Percentiles rank a stretch among this genome's conserved stretches.
phyloP scores from a whole-genome alignment of 2,888 invertebrate genomes.

The Ametastegia equiseti region DNA sequence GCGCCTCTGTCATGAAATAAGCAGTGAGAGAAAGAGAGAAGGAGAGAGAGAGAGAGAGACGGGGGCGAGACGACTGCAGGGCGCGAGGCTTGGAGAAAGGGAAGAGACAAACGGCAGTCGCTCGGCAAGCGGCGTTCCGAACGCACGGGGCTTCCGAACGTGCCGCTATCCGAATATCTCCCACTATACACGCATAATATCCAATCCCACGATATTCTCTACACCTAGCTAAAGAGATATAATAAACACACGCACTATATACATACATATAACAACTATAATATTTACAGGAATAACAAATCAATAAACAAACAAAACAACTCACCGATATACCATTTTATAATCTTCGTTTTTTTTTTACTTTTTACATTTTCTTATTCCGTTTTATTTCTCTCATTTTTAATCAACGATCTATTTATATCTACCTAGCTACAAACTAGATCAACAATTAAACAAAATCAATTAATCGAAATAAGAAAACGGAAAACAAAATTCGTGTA shows the following conservation, averaged over 20 bases:
- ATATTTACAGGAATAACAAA: neutral
- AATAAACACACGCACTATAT: neutral
- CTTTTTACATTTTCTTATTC: too few relatives aligned
- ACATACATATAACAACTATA: neutral
- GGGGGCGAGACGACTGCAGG: slow-evolving; percentile 35
- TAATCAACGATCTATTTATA: too few relatives aligned
- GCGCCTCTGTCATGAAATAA: neutral
- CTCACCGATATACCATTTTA: too few relatives aligned
- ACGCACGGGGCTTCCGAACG: slow-evolving; percentile 61
- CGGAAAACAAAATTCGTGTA: too few relatives aligned
- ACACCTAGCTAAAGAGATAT: neutral
- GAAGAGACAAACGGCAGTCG: slow-evolving; percentile 67
- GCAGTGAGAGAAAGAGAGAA: slow-evolving; percentile 29
- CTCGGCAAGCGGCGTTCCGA: slow-evolving; percentile 72
- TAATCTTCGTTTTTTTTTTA: too few relatives aligned
- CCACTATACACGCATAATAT: neutral
- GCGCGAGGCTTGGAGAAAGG: slow-evolving; percentile 48
- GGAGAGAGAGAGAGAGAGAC: slow-evolving; percentile 49
- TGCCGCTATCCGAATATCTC: neutral
- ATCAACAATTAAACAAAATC: too few relatives aligned
- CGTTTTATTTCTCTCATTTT: too few relatives aligned
- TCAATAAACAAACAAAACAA: neutral
- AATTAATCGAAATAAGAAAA: too few relatives aligned
- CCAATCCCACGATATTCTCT: neutral
- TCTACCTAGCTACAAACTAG: too few relatives aligned